phyloP scores from a whole-genome alignment of 2,888 invertebrate species.

The Apotomis turbidana region DNA sequence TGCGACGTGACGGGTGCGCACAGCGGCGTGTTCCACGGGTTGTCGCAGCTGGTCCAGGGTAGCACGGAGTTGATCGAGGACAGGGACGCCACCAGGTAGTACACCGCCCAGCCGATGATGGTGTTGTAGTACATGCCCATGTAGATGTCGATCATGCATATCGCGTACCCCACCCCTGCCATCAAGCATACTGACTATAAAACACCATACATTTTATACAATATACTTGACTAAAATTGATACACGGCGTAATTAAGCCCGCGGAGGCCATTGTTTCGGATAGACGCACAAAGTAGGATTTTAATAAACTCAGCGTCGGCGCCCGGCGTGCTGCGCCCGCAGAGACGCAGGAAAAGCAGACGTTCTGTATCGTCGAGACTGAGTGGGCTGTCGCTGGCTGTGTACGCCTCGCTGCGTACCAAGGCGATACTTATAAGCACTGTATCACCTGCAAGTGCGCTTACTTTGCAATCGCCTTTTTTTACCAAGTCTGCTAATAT shows the following conservation, averaged over 20 bases:
- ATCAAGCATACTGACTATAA: background rate
- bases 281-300: slow-evolving; percentile 28
- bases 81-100: slow-evolving; percentile 93
- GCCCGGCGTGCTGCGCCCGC: background rate
- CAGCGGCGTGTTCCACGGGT: slow-evolving; percentile 92
- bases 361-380: background rate
- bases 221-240: background rate
- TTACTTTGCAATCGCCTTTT: no score
- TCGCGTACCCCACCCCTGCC: slow-evolving; percentile 96
- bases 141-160: slow-evolving; percentile 97
- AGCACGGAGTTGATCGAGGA: slow-evolving; percentile 90
- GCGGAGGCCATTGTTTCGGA: slow-evolving; percentile 2
- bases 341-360: slow-evolving; percentile 17
- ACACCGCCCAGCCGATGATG: slow-evolving; percentile 97
- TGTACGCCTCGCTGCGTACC: background rate
- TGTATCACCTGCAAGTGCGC: background rate
- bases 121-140: slow-evolving; percentile 99
- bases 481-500: no score
- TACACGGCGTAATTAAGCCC: background rate
- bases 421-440: background rate
- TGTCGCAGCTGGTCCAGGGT: slow-evolving; percentile 94
- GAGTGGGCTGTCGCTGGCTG: background rate
- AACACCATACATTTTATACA: no score
- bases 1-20: slow-evolving; percentile 87
- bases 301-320: slow-evolving; percentile 23